Evolutionary conservation across 2,888 invertebrate genomes (phyloP).

Genomic region (Drosophila paranaensis): DNA sequence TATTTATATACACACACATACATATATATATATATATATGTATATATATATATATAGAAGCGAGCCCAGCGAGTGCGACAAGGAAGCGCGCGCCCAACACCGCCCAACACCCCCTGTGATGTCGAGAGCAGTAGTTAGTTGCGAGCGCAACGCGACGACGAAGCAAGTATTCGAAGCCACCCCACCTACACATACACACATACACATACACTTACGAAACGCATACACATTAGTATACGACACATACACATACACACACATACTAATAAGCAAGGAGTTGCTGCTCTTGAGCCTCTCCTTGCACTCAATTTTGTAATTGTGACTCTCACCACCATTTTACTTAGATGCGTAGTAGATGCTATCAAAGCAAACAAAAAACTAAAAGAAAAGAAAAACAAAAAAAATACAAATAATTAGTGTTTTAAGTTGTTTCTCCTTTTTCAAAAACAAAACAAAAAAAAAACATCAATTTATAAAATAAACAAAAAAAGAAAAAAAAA

Average conservation of each 20-base stretch:
- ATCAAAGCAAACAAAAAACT: slow-evolving; percentile 46
- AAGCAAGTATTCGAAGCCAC: slow-evolving; percentile 81
- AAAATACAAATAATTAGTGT: slow-evolving; percentile 67
- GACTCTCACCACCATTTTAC: slow-evolving; percentile 81
- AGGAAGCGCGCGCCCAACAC: slow-evolving; percentile 55
- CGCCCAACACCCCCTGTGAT: slow-evolving; percentile 75
- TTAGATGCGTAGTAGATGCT: slow-evolving; percentile 79
- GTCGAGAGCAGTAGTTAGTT: slow-evolving; percentile 76
- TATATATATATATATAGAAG: slow-evolving; percentile 23
- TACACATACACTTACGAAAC: slow-evolving; percentile 45
- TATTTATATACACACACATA: slow-evolving; percentile 19
- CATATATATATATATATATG: slow-evolving; percentile 9
- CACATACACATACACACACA: slow-evolving; percentile 62
- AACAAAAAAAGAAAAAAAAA: slow-evolving; percentile 54
- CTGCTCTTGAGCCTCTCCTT: slow-evolving; percentile 35
- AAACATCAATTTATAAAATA: slow-evolving; percentile 48
- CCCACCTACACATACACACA: slow-evolving; percentile 72
- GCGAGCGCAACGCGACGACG: slow-evolving; percentile 74
- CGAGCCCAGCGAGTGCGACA: slow-evolving; percentile 58
- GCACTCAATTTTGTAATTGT: slow-evolving; percentile 73
- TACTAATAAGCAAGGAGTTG: slow-evolving; percentile 44
- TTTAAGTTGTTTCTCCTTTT: slow-evolving; percentile 78
- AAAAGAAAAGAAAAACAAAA: slow-evolving; percentile 24
- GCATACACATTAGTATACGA: slow-evolving; percentile 41
- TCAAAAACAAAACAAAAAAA: slow-evolving; percentile 63